phyloP scores from a whole-genome alignment of 2,113 vertebrate genomes.

The Anoplopoma fimbria region DNA sequence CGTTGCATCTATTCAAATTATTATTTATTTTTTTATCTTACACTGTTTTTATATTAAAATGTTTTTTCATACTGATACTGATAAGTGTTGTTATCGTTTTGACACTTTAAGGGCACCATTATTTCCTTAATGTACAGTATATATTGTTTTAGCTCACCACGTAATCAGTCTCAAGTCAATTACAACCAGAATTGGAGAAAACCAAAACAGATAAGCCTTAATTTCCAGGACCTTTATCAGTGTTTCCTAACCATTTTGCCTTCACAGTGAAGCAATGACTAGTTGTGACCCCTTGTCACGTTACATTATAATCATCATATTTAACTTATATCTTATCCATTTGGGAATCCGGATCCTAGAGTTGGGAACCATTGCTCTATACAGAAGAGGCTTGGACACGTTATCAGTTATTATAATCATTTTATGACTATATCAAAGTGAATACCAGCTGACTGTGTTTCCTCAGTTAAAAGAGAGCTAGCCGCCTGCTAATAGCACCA shows the following conservation, averaged over 20 bases:
- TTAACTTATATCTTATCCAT: neutral
- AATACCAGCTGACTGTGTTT: constrained; percentile 15
- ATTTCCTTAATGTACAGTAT: neutral
- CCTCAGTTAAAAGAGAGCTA: constrained; percentile 4
- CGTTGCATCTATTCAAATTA: neutral
- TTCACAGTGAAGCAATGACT: neutral
- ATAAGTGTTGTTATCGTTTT: neutral
- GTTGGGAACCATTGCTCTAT: neutral
- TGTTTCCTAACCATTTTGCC: neutral
- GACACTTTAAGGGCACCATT: neutral
- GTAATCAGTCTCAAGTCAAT: neutral
- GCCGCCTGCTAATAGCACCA: constrained; percentile 5
- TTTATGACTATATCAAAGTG: neutral
- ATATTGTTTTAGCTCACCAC: neutral
- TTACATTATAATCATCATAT: neutral
- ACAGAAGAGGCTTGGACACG: neutral
- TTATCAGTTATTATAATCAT: neutral
- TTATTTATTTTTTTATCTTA: neutral
- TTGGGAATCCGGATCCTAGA: neutral
- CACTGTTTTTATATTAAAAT: neutral
- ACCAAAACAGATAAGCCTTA: neutral
- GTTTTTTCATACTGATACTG: neutral
- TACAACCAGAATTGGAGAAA: neutral
- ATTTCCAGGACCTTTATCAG: neutral
- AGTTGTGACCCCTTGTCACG: neutral